phyloP scores from a whole-genome alignment of 2,888 invertebrate genomes.

The Netelia virgata region DNA sequence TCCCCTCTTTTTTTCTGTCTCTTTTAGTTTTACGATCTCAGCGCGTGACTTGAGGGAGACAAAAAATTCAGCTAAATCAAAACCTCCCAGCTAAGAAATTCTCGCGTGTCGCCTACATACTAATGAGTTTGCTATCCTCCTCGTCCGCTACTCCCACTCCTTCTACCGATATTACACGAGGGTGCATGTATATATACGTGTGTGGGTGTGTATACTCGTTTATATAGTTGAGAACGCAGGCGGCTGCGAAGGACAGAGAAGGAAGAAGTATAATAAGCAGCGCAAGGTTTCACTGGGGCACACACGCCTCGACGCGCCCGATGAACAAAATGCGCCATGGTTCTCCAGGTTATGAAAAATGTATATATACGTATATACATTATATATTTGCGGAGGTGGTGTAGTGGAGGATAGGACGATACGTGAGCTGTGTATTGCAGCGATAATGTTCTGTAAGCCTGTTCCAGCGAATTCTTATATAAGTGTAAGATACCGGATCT shows the following conservation, averaged over 20 bases:
- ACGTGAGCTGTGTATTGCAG: conserved; percentile 32
- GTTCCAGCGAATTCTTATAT: not conserved
- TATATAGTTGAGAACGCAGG: not conserved
- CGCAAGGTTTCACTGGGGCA: conserved; percentile 29
- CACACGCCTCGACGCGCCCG: conserved; percentile 59
- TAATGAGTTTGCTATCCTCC: conserved; percentile 72
- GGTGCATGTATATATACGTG: conserved; percentile 1
- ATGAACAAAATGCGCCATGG: conserved; percentile 59
- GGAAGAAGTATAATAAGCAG: conserved; percentile 53
- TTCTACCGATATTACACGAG: not conserved
- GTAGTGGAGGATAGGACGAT: conserved; percentile 24
- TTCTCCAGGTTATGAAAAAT: conserved; percentile 48
- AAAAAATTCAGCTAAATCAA: conserved; percentile 80
- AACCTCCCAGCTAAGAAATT: conserved; percentile 79
- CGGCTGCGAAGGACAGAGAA: conserved; percentile 57
- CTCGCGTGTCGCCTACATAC: conserved; percentile 79
- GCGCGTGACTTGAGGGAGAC: conserved; percentile 15
- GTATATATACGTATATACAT: conserved; percentile 25
- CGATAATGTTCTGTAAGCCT: conserved; percentile 5
- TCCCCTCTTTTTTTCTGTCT: not conserved
- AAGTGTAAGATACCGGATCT: not conserved
- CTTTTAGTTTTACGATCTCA: conserved; percentile 40
- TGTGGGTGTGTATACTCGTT: not conserved
- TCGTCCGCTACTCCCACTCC: not conserved
- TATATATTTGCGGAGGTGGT: conserved; percentile 13